A percentile compares a stretch with the other conserved stretches of the same genome.
phyloP scores from a whole-genome alignment of 2,888 invertebrate genomes.

The Ommatoiulus sabulosus region DNA sequence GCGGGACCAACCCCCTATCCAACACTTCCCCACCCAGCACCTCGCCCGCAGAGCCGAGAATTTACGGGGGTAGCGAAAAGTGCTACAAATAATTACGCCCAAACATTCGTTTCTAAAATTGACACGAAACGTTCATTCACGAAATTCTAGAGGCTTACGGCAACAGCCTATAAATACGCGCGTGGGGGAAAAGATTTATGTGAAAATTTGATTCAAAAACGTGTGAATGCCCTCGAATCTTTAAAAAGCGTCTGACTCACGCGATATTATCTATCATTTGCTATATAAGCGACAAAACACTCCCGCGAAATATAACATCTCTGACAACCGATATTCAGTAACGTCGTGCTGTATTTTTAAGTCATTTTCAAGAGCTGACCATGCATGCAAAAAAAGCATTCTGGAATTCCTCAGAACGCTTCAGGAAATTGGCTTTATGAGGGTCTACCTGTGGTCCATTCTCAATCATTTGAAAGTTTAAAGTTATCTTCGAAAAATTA shows the following conservation, averaged over 20 bases:
- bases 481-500: too few species aligned
- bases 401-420: too few species aligned
- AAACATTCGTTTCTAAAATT: not conserved
- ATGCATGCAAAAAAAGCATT: too few species aligned
- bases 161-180: not conserved
- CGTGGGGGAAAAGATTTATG: constrained; percentile 7
- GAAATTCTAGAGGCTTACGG: not conserved
- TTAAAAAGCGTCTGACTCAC: not conserved
- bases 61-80: not conserved
- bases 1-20: not conserved
- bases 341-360: too few species aligned
- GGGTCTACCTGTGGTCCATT: too few species aligned
- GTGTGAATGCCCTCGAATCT: constrained; percentile 4
- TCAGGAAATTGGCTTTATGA: too few species aligned
- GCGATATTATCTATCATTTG: not conserved
- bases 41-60: not conserved
- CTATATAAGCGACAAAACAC: too few species aligned
- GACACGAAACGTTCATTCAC: not conserved
- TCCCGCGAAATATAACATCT: too few species aligned
- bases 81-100: constrained; percentile 5
- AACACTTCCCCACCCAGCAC: not conserved
- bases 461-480: too few species aligned
- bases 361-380: too few species aligned
- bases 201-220: not conserved
- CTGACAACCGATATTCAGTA: too few species aligned